Evolutionary conservation across 2,113 vertebrate genomes (phyloP), one percentile per base, ranked within the genome.

Genomic region (Acrocephalus arundinaceus): DNA sequence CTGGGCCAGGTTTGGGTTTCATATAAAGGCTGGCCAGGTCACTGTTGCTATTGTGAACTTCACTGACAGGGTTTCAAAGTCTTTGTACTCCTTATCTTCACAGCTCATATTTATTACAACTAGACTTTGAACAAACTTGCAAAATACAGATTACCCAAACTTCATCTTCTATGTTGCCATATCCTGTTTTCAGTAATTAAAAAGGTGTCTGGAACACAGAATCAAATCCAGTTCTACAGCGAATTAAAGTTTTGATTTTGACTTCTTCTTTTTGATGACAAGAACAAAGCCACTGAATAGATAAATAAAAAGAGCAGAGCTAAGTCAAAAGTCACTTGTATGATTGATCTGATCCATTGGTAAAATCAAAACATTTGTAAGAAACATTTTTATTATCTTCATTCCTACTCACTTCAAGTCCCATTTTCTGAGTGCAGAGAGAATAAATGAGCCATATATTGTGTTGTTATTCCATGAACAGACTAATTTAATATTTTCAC

Each of bases 1-100:
- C 96, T 97, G 97, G 93, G 96, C 87, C 95, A 94, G 81, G 80
- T 96, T 98, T 98, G 98, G 96, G 95, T 98, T 98, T 98, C 97
- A 97, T 97, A 96, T 85, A 96, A 96, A 96, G 96, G 93, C 90
- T 97, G 79, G 85, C 95, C 97, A 93, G 84, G 96, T 97, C 83
- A 90, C 94, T 96, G 95, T 91, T 98, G 87, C 76, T 97, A 30
- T 62, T 68, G 10, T 31, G 68, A 66, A 27, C 7, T 7, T 59
- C 63, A 84, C 20, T 80, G 18, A 51, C 13, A 27, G 5, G 12
- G 35, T 33, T 87, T 41, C 87, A 71, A 89, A 79, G 18, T 71
- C 65, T 15, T 77, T 45, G 14, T 27, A 30, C 12, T n/a, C 15
- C 15, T 57, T 74, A 21, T 31, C 13, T 65, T 17, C 11, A 16